A percentile compares a stretch with the other conserved stretches of the same genome.
Conservation (phyloP, 2,888 invertebrate genomes). For the Boloria selene region DNA sequence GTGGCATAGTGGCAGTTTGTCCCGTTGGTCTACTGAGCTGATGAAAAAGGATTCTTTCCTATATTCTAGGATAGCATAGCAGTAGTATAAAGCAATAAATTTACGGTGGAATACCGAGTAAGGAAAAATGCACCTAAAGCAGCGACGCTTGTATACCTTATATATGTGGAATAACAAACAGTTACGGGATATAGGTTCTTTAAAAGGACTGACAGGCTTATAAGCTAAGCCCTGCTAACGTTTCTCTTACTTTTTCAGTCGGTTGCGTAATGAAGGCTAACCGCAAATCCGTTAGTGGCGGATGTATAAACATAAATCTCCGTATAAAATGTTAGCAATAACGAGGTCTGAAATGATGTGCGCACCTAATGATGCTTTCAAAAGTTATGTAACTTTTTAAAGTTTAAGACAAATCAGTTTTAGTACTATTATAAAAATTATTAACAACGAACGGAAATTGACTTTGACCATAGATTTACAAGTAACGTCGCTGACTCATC, state of each 20-base stretch:
- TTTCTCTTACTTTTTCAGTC: slow-evolving; percentile 39
- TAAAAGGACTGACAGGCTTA: slow-evolving; percentile 36
- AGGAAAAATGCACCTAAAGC: slow-evolving; percentile 33
- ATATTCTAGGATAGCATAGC: slow-evolving; percentile 1
- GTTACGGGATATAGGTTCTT: slow-evolving; percentile 37
- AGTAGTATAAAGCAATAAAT: slow-evolving; percentile 6
- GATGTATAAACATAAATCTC: slow-evolving; percentile 29
- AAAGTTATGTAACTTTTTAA: background rate
- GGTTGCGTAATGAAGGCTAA: slow-evolving; percentile 38
- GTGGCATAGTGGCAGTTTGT: background rate
- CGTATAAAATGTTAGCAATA: slow-evolving; percentile 23
- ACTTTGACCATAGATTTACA: no score
- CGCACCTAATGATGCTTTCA: slow-evolving; percentile 9
- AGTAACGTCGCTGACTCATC: slow-evolving; percentile 43
- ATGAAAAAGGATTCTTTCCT: background rate
- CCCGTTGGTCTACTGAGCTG: background rate
- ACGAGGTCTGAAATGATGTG: slow-evolving; percentile 5
- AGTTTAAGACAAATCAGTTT: background rate
- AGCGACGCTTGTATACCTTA: slow-evolving; percentile 23
- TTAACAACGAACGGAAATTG: no score
- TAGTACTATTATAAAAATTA: slow-evolving; percentile 10
- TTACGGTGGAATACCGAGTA: slow-evolving; percentile 30
- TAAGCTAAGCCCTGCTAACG: slow-evolving; percentile 33
- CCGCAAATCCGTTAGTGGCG: slow-evolving; percentile 35
- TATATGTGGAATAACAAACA: slow-evolving; percentile 38